Base-by-base conservation (phyloP, 2,797 vertebrate species). In the Cichlasoma orientale region DNA sequence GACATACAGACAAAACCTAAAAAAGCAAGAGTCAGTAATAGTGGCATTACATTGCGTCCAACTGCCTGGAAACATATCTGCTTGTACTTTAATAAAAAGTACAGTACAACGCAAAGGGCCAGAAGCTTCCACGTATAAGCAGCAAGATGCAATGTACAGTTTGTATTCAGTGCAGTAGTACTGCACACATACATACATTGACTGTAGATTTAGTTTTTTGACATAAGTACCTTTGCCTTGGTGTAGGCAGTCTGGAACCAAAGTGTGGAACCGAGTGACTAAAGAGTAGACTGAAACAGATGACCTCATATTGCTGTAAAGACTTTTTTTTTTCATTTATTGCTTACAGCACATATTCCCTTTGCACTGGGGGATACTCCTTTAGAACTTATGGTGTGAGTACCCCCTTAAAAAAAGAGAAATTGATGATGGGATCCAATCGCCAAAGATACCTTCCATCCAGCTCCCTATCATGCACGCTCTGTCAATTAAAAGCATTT, bases 81-180 rank as follows among this genome's bases (percentile, higher is more conserved):
- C 31, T 8, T 44, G 21, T 47, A 41, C 38, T 41, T 41, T 12
- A 41, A 41, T 41, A 16, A 47, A 16, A 47, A 47, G 5, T 47
- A 6, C 13, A 47, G 4, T 16, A 14, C 44, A 47, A 47, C 2
- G 14, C 16, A 18, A 47, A 18, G 6, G 6, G 13, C 44, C 16
- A 47, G 44, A 16, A 68, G 61, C 41, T n/a, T 68, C 16, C 0
- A 18, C 0, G 10, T 19, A 29, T 16, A 68, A 50, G 0, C 19
- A 47, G 25, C 16, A 68, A 68, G 16, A 19, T 68, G 41, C 27
- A 11, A 50, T 47, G 36, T 36, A 36, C 36, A 36, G 19, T 3
- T 19, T 50, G 16, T 68, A 41, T 29, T 50, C 61, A 50, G 41
- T 29, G 25, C 13, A 44, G 23, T 25, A 66, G 27, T 47, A 68